Evolutionary conservation across 2,888 invertebrate genomes (phyloP), one percentile per base, ranked within the genome.

Genomic region (Lypha dubia): DNA sequence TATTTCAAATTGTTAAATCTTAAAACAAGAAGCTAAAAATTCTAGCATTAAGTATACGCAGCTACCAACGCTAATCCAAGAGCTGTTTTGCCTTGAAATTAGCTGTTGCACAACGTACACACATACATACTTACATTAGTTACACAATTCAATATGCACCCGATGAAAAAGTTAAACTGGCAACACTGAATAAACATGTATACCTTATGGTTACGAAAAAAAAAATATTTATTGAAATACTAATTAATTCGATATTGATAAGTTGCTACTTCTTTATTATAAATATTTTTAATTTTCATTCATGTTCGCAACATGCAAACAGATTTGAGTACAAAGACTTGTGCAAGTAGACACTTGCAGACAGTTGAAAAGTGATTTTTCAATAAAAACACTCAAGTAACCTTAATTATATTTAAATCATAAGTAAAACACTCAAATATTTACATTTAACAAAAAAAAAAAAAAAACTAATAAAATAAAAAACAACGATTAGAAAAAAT

Each of bases 371-470:
- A 32, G 32, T 58, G 46, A 58, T 58, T 60, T 73, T 77, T 73
- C 24, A 53, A 51, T 73, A 67, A 62, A 35, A 67, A 68, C 68
- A 79, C 53, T 74, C 56, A 62, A 74, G 79, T 73, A 56, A 22
- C 22, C 56, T 73, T 74, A 79, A 83, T 79, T 83, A 68, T 68
- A 74, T 68, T 70, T 67, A 74, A 83, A 68, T 79, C 46, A 74
- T 56, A 83, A 79, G 46, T 62, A 62, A 51, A 83, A 77, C 73
- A 83, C 73, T 77, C 17, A 32, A 49, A 56, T 83, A 67, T 77
- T 83, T 83, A 62, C 67, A 51, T 67, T 49, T 11, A 44, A 65
- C 11, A 60, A 20, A 41, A 58, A 65, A 49, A 20, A 60, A 60
- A 24, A 22, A 67, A 60, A 24, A 35, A 35, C 8, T 2, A 11